Evolutionary conservation across 2,888 invertebrate species (phyloP).

Genomic region (Escarpia spicata): DNA sequence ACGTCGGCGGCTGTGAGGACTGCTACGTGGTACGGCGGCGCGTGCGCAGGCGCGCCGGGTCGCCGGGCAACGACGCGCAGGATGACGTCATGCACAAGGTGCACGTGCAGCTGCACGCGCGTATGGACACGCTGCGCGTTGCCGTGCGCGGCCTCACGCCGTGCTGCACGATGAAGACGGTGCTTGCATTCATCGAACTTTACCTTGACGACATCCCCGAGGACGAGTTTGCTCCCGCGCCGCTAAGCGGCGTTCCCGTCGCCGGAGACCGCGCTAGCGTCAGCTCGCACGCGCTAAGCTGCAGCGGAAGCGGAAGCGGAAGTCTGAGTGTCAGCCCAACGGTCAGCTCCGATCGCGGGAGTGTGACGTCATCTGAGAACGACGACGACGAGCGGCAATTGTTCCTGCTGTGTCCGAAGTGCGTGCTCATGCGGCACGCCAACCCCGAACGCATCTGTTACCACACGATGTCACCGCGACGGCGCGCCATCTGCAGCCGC

Average conservation of each 20-base stretch:
- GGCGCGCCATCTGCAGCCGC: conserved; percentile 37
- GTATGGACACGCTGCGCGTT: conserved; percentile 41
- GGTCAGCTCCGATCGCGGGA: conserved; percentile 37
- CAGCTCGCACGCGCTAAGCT: conserved; percentile 33
- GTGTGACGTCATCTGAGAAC: conserved; percentile 28
- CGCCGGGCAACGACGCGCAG: conserved; percentile 23
- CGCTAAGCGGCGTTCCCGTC: conserved; percentile 30
- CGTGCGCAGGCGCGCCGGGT: conserved; percentile 24
- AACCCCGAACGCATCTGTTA: conserved; percentile 32
- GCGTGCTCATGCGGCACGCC: conserved; percentile 35
- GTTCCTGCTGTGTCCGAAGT: conserved; percentile 38
- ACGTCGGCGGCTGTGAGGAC: conserved; percentile 48
- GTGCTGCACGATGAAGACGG: conserved; percentile 47
- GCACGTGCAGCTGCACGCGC: conserved; percentile 45
- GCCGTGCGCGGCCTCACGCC: conserved; percentile 45
- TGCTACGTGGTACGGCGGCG: conserved; percentile 40
- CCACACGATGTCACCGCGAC: conserved; percentile 30
- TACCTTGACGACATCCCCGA: conserved; percentile 46
- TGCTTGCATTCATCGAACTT: conserved; percentile 46
- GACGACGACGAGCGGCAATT: conserved; percentile 23
- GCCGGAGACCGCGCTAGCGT: conserved; percentile 40
- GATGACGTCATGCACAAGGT: conserved; percentile 48
- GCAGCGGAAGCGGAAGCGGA: conserved; percentile 29
- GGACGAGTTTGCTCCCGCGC: conserved; percentile 33
- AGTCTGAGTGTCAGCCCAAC: conserved; percentile 23